Conservation (phyloP, 2,888 invertebrate species). For the Drosophila maculinotata region DNA sequence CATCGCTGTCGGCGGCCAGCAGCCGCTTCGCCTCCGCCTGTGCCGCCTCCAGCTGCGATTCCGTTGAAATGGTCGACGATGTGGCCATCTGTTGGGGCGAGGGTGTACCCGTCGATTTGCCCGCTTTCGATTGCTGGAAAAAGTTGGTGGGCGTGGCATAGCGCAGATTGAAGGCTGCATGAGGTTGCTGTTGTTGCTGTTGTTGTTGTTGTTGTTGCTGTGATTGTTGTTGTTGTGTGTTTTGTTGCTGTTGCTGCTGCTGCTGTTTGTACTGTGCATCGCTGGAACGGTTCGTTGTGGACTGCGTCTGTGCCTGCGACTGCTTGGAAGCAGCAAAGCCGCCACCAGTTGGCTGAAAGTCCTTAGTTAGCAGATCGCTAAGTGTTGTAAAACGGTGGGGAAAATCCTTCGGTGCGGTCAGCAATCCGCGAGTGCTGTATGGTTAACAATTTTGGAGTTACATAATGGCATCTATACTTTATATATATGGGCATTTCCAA, state of each 20-base stretch:
- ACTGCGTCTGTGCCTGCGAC: slow-evolving; percentile 39
- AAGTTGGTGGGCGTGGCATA: slow-evolving; percentile 65
- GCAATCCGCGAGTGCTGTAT: slow-evolving; percentile 82
- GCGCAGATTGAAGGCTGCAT: slow-evolving; percentile 59
- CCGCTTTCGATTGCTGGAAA: slow-evolving; percentile 62
- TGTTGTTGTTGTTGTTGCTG: slow-evolving; percentile 54
- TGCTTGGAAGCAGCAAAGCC: slow-evolving; percentile 32
- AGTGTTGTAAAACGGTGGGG: slow-evolving; percentile 83
- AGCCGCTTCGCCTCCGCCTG: slow-evolving; percentile 45
- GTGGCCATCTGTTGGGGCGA: slow-evolving; percentile 81
- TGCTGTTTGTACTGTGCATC: slow-evolving; percentile 72
- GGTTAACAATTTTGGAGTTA: too few species aligned
- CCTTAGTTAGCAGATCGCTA: slow-evolving; percentile 84
- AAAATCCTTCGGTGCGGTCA: slow-evolving; percentile 83
- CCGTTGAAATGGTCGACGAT: slow-evolving; percentile 54
- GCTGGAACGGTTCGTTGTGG: slow-evolving; percentile 61
- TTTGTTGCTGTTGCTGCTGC: slow-evolving; percentile 41
- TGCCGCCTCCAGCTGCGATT: slow-evolving; percentile 29
- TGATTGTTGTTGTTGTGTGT: slow-evolving; percentile 39
- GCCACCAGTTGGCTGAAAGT: slow-evolving; percentile 72
- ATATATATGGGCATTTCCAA: too few species aligned
- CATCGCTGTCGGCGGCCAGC: slow-evolving; percentile 51
- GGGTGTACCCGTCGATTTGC: slow-evolving; percentile 68
- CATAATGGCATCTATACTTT: too few species aligned
- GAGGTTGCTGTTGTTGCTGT: slow-evolving; percentile 48